A percentile compares a stretch with the other conserved stretches of the same genome.
phyloP scores from a whole-genome alignment of 2,797 vertebrate genomes.

The Pygocentrus nattereri region DNA sequence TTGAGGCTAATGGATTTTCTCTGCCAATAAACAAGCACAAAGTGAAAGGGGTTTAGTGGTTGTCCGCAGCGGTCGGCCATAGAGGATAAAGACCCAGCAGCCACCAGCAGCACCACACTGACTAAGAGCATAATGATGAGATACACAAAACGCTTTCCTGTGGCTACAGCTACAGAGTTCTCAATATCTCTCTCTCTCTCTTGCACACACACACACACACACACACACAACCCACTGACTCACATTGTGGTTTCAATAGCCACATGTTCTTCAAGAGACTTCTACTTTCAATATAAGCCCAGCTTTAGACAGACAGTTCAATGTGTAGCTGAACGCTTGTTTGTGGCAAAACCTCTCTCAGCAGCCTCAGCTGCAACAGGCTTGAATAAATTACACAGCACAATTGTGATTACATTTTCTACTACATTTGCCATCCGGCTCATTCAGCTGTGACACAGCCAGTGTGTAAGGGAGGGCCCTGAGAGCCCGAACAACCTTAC shows the following conservation, averaged over 20 bases:
- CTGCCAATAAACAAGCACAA: slow-evolving; percentile 15
- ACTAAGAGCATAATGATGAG: slow-evolving; percentile 18
- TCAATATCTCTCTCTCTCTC: slow-evolving; percentile 2
- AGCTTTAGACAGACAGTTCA: slow-evolving; percentile 36
- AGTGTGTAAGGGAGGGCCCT: slow-evolving; percentile 24
- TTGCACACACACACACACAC: not conserved
- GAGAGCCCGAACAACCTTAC: slow-evolving; percentile 39
- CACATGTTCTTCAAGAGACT: slow-evolving; percentile 15
- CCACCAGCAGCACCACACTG: slow-evolving; percentile 3
- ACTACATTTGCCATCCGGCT: slow-evolving; percentile 52
- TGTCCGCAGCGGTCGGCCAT: not conserved
- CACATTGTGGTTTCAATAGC: slow-evolving; percentile 6
- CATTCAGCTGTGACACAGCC: slow-evolving; percentile 45
- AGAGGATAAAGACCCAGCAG: slow-evolving; percentile 21
- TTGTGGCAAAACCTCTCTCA: slow-evolving; percentile 37
- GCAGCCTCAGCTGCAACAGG: slow-evolving; percentile 41
- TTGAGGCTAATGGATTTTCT: slow-evolving; percentile 7
- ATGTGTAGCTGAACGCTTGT: slow-evolving; percentile 23
- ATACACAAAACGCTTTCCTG: slow-evolving; percentile 34
- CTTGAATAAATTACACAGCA: slow-evolving; percentile 59
- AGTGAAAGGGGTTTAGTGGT: slow-evolving; percentile 7
- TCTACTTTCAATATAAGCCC: slow-evolving; percentile 27
- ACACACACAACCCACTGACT: slow-evolving; percentile 13
- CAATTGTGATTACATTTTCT: slow-evolving; percentile 58
- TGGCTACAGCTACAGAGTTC: slow-evolving; percentile 3